Percentiles rank a stretch among this genome's conserved stretches.
These are phyloP conservation scores for Sinella curviseta DNA, from an alignment of 1,140 invertebrate species.

Conservation along the genomic window DNA sequence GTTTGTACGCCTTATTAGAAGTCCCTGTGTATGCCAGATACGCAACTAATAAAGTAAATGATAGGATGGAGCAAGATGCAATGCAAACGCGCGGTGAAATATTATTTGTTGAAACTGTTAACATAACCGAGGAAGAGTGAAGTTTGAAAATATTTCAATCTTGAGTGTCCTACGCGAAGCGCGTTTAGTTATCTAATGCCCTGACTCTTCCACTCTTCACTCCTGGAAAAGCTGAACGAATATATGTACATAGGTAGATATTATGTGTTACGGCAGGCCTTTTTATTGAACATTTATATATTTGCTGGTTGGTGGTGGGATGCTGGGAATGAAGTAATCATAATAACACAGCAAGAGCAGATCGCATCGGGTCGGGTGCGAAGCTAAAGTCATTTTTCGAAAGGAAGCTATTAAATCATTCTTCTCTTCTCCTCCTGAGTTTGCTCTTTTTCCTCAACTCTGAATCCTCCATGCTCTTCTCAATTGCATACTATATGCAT, in stretches of 20 bases:
- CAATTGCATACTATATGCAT: background rate
- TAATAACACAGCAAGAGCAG: background rate
- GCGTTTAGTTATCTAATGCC: too few species aligned
- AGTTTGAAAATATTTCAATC: slow-evolving; percentile 19
- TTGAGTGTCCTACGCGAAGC: background rate
- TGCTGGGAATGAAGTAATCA: slow-evolving; percentile 13
- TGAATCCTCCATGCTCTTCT: background rate
- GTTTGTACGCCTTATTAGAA: background rate
- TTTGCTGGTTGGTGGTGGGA: too few species aligned
- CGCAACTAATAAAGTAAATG: background rate
- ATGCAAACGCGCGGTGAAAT: background rate
- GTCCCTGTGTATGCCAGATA: background rate
- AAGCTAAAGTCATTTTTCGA: slow-evolving; percentile 14
- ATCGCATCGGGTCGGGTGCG: slow-evolving; percentile 4
- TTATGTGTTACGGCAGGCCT: background rate
- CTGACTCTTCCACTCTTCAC: too few species aligned
- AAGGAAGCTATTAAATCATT: slow-evolving; percentile 22
- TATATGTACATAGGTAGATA: background rate
- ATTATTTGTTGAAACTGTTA: slow-evolving; percentile 26
- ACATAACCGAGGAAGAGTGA: background rate
- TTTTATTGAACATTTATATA: background rate
- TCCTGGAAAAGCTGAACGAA: too few species aligned
- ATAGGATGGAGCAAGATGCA: background rate
- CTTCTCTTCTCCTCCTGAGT: background rate
- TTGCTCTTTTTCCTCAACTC: background rate